These are phyloP conservation scores for Melanotaenia nigrans DNA, from an alignment of 2,797 vertebrate species.

Conservation along the genomic window DNA sequence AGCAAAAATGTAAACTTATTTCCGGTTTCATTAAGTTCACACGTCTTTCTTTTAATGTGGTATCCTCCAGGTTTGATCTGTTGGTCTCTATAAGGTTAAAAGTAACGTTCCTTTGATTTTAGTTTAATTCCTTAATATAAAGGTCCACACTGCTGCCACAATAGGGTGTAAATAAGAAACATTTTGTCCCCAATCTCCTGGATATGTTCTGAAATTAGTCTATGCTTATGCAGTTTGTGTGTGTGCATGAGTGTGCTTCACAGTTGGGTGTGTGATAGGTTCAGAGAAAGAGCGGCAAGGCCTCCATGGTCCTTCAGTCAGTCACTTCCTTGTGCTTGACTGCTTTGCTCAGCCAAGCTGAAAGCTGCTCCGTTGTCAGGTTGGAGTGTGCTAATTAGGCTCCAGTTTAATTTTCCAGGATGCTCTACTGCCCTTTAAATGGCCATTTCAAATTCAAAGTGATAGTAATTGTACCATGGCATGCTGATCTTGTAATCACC, in stretches of 20 bases:
- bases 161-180: background rate
- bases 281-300: constrained; percentile 67
- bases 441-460: constrained; percentile 98
- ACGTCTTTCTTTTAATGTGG: background rate
- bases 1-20: background rate
- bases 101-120: background rate
- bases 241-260: constrained; percentile 53
- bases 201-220: constrained; percentile 3
- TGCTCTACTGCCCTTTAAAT: constrained; percentile 96
- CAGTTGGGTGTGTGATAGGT: constrained; percentile 70
- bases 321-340: constrained; percentile 91
- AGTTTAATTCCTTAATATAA: background rate
- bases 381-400: constrained; percentile 96
- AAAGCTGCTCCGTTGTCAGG: constrained; percentile 92
- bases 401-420: constrained; percentile 96
- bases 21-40: background rate
- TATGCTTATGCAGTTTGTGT: constrained; percentile 8
- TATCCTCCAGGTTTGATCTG: background rate
- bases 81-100: background rate
- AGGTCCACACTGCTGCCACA: background rate
- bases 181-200: background rate
- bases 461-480: constrained; percentile 94
- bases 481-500: constrained; percentile 93
- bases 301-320: constrained; percentile 85
- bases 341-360: constrained; percentile 93